These are phyloP conservation scores for Hippolais icterina DNA, from an alignment of 2,113 vertebrate genomes.

Conservation along the genomic window DNA sequence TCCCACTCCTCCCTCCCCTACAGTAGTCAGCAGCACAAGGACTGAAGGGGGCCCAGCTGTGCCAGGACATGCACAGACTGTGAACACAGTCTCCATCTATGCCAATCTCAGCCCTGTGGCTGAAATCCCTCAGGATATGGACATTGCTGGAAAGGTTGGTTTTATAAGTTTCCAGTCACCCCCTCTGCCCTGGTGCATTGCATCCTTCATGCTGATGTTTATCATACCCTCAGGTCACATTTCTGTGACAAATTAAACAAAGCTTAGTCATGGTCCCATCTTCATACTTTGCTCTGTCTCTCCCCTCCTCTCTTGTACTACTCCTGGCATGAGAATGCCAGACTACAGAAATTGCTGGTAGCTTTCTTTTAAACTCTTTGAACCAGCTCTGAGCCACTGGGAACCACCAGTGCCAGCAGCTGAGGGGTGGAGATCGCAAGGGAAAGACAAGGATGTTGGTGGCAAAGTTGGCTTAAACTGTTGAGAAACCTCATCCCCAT, in stretches of 20 bases:
- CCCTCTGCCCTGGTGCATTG: not conserved
- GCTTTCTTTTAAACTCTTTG: not conserved
- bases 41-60: not conserved
- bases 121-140: not conserved
- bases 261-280: not conserved
- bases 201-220: not conserved
- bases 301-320: not conserved
- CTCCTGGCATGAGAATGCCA: not conserved
- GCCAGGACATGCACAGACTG: not conserved
- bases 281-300: not conserved
- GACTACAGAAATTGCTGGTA: not conserved
- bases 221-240: not conserved
- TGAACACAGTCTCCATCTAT: not conserved
- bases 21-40: rapidly evolving
- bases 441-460: not conserved
- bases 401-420: not conserved
- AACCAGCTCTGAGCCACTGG: not conserved
- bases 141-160: not conserved
- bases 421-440: not conserved
- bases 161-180: not conserved
- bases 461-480: not conserved
- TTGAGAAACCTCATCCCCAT: not conserved
- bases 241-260: constrained; percentile 19
- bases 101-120: not conserved
- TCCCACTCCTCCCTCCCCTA: not conserved